phyloP scores from a whole-genome alignment of 2,113 vertebrate genomes.

The Stegostoma tigrinum region DNA sequence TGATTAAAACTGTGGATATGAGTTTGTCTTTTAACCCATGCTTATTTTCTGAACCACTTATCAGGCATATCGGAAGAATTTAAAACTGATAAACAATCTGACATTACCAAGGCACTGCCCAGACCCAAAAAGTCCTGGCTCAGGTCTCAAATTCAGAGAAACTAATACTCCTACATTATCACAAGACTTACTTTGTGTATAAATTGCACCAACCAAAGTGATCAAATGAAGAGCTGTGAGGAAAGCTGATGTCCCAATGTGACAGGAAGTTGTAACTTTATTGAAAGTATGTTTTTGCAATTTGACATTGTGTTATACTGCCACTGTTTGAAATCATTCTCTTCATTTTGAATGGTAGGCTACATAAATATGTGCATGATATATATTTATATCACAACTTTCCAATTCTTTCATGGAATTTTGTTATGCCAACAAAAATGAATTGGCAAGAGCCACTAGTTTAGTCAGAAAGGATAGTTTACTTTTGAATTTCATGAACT shows the following conservation, averaged over 20 bases:
- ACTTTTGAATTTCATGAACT: background rate
- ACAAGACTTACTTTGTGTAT: too few species aligned
- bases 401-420: background rate
- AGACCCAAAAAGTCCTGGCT: too few species aligned
- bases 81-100: too few species aligned
- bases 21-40: background rate
- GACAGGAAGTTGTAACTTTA: background rate
- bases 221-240: background rate
- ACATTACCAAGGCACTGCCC: too few species aligned
- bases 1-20: background rate
- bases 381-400: background rate
- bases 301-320: background rate
- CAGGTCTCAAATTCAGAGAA: too few species aligned
- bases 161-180: too few species aligned
- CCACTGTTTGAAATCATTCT: background rate
- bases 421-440: background rate
- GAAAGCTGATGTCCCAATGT: background rate
- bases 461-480: background rate
- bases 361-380: background rate
- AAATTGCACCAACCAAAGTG: background rate
- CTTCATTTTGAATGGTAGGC: background rate
- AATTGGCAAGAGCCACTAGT: background rate
- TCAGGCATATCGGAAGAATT: too few species aligned
- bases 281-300: background rate
- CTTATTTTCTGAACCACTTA: too few species aligned